Percentiles rank a stretch among this genome's conserved stretches.
Evolutionary conservation across 1,140 invertebrate genomes (phyloP).

Genomic region (Leptinotarsa defecta): DNA sequence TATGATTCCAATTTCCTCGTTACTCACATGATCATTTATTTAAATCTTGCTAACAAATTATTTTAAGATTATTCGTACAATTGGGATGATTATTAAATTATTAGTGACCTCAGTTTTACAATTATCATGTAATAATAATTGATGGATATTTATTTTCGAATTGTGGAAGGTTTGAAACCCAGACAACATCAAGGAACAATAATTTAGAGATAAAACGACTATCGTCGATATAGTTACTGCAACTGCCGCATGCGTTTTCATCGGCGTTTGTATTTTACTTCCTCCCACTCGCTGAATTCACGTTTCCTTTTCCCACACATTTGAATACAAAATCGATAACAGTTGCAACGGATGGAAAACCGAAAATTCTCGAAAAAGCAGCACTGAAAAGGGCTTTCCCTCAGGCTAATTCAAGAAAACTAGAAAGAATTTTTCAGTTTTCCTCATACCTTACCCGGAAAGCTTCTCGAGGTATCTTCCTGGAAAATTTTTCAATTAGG

Average conservation of each 20-base stretch:
- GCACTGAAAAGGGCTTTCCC: neutral
- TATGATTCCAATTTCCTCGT: no score
- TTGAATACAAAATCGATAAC: slow-evolving; percentile 8
- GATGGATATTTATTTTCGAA: no score
- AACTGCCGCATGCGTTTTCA: neutral
- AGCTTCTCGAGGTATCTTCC: slow-evolving; percentile 31
- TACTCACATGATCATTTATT: no score
- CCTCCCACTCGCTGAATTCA: neutral
- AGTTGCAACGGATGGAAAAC: neutral
- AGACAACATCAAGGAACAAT: no score
- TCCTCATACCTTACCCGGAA: slow-evolving; percentile 17
- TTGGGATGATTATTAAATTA: no score
- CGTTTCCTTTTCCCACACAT: neutral
- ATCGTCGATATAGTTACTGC: no score
- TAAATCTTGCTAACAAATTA: no score
- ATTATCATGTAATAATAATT: no score
- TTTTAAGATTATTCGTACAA: no score
- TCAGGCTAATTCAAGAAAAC: neutral
- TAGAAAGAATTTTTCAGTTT: neutral
- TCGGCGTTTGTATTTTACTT: neutral
- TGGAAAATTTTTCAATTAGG: slow-evolving; percentile 30
- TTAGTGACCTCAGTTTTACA: no score
- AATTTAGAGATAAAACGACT: no score
- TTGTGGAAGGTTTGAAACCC: no score
- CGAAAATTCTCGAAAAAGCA: neutral